phyloP scores from a whole-genome alignment of 2,888 invertebrate species.

The Lypha dubia region DNA sequence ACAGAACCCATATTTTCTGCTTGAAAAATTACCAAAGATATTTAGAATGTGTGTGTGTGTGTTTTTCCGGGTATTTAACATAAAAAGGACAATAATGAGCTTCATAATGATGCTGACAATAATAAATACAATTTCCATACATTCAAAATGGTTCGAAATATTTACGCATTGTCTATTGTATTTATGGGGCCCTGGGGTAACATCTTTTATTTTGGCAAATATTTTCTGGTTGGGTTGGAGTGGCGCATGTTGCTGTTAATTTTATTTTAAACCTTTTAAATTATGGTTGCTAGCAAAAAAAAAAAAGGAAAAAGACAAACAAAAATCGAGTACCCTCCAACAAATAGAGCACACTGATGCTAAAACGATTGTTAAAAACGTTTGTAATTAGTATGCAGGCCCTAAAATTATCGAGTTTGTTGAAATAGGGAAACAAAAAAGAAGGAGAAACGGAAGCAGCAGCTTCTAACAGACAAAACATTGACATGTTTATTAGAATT shows the following conservation, averaged over 20 bases:
- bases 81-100: conserved; percentile 39
- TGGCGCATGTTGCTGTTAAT: conserved; percentile 20
- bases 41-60: conserved; percentile 5
- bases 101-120: conserved; percentile 42
- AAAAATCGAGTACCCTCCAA: conserved; percentile 13
- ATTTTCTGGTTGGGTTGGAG: neutral
- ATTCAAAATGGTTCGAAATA: conserved; percentile 39
- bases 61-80: conserved; percentile 60
- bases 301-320: too few relatives aligned
- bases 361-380: conserved; percentile 46
- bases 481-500: conserved; percentile 64
- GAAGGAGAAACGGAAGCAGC: neutral
- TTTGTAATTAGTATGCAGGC: conserved; percentile 70
- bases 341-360: neutral
- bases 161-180: conserved; percentile 70
- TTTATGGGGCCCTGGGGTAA: conserved; percentile 70
- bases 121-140: conserved; percentile 68
- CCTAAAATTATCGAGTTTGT: conserved; percentile 61
- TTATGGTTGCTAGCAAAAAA: conserved; percentile 48
- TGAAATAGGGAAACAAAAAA: conserved; percentile 17
- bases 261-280: conserved; percentile 31
- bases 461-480: conserved; percentile 11
- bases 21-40: neutral
- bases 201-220: conserved; percentile 66
- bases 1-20: neutral